Evolutionary conservation across 2,888 invertebrate genomes (phyloP).

Genomic region (Operophtera brumata): DNA sequence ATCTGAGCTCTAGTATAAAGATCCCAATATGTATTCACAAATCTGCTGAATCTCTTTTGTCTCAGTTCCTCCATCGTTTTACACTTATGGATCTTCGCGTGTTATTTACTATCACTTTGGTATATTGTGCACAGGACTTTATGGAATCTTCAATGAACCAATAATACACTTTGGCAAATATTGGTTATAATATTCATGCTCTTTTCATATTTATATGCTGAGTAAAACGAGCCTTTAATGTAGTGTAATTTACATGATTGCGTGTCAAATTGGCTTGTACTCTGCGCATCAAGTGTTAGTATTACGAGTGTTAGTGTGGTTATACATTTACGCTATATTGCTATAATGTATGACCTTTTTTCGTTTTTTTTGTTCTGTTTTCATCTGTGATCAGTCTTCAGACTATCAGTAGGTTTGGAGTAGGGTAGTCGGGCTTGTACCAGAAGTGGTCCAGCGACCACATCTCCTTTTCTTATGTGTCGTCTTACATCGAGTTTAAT

Average conservation of each 20-base stretch:
- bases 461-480: too few relatives aligned
- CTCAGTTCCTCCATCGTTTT: constrained; percentile 23
- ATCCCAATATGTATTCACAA: constrained; percentile 28
- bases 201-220: background rate
- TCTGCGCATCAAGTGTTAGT: background rate
- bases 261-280: background rate
- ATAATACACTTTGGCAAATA: constrained; percentile 13
- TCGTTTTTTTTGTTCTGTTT: too few relatives aligned
- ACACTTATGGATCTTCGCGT: constrained; percentile 20
- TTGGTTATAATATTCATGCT: background rate
- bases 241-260: background rate
- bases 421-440: too few relatives aligned
- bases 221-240: background rate
- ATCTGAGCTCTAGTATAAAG: constrained; percentile 21
- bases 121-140: constrained; percentile 18
- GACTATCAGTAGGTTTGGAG: too few relatives aligned
- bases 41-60: constrained; percentile 28
- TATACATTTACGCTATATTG: too few relatives aligned
- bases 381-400: too few relatives aligned
- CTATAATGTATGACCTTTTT: too few relatives aligned
- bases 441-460: too few relatives aligned
- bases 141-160: constrained; percentile 9
- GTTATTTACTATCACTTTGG: constrained; percentile 25
- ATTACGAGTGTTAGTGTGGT: too few relatives aligned
- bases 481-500: too few relatives aligned